Conservation (phyloP, 2,888 invertebrate genomes). For the Hybos culiciformis region DNA sequence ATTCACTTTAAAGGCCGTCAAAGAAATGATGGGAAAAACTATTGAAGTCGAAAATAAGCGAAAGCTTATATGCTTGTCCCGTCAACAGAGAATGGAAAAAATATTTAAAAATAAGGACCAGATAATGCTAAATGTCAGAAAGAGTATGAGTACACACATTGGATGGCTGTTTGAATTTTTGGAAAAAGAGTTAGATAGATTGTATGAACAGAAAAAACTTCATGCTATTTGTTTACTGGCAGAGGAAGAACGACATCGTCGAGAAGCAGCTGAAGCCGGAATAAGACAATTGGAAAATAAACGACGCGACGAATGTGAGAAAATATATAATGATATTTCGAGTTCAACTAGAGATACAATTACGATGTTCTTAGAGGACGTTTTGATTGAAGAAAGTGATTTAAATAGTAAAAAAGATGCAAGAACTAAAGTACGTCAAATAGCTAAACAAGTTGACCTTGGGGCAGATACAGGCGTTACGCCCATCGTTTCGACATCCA, state of each 20-base stretch:
- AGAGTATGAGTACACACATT: constrained; percentile 57
- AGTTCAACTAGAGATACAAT: constrained; percentile 39
- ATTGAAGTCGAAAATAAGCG: constrained; percentile 24
- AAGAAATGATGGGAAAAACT: constrained; percentile 28
- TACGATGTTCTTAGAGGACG: constrained; percentile 47
- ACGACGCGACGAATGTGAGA: constrained; percentile 58
- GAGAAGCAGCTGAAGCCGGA: constrained; percentile 71
- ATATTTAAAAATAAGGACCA: constrained; percentile 27
- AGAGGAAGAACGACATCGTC: constrained; percentile 57
- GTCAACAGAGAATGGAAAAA: constrained; percentile 26
- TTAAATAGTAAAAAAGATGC: constrained; percentile 43
- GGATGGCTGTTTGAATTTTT: constrained; percentile 60
- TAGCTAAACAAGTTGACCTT: constrained; percentile 44
- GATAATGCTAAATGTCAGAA: constrained; percentile 47
- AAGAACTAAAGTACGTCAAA: constrained; percentile 37
- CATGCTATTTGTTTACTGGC: constrained; percentile 68
- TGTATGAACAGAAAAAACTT: constrained; percentile 63
- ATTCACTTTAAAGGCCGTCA: constrained; percentile 35
- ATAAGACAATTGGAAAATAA: constrained; percentile 61
- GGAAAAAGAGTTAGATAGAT: constrained; percentile 59
- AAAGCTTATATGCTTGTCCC: constrained; percentile 23
- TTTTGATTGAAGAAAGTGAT: constrained; percentile 46
- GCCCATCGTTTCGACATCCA: too few species aligned
- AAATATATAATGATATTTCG: constrained; percentile 57
- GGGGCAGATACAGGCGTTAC: too few species aligned